Conservation (phyloP, 1,140 invertebrate species). For the Portunus trituberculatus region DNA sequence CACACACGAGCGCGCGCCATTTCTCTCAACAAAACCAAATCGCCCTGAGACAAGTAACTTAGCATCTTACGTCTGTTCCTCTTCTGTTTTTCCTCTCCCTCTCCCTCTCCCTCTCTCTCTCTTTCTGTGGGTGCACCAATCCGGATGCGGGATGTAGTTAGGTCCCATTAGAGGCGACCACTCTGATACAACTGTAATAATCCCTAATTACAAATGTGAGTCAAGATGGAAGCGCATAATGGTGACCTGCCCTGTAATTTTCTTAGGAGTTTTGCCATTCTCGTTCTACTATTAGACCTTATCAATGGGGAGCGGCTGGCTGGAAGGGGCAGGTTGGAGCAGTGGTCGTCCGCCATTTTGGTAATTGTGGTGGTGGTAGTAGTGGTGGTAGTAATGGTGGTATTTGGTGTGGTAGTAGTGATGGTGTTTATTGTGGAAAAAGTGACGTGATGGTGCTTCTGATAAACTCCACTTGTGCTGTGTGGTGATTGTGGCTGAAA, state of each 20-base stretch:
- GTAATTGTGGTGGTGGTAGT: conserved; percentile 9
- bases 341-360: not conserved
- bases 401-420: conserved; percentile 29
- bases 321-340: conserved; percentile 13
- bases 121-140: not conserved
- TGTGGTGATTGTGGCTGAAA: conserved; percentile 15
- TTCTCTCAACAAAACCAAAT: not conserved
- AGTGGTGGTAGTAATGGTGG: not conserved
- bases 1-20: no score
- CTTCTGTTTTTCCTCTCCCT: not conserved
- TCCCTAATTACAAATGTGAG: conserved; percentile 66
- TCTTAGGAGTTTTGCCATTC: conserved; percentile 42
- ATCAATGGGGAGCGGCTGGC: conserved; percentile 38
- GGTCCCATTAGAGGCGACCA: conserved; percentile 49
- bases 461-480: not conserved
- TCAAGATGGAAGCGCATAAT: conserved; percentile 64
- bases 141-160: conserved; percentile 63
- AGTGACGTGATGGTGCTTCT: conserved; percentile 4
- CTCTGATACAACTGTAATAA: conserved; percentile 61
- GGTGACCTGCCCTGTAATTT: conserved; percentile 47
- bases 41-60: not conserved
- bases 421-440: not conserved
- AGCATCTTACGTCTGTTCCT: not conserved
- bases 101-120: not conserved
- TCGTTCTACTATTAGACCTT: conserved; percentile 47